phyloP scores from a whole-genome alignment of 2,113 vertebrate species.

The Spea multiplicata region DNA sequence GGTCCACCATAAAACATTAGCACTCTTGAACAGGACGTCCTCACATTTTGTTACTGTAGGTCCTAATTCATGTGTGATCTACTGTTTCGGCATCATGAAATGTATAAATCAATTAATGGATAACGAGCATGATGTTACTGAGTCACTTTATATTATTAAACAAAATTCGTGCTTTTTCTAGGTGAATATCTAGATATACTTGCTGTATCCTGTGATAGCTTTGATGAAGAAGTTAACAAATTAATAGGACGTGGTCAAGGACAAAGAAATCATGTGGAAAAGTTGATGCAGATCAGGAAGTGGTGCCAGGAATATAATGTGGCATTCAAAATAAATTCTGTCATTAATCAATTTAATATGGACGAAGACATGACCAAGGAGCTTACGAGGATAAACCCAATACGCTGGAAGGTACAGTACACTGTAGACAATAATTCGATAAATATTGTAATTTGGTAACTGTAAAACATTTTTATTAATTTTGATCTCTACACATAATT shows the following conservation, averaged over 20 bases:
- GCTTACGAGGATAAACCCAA: conserved; percentile 75
- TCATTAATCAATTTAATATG: conserved; percentile 88
- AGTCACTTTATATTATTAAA: not conserved
- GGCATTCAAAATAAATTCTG: conserved; percentile 94
- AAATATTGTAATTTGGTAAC: no score
- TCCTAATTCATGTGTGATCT: no score
- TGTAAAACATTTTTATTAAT: no score
- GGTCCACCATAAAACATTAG: no score
- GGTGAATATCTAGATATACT: conserved; percentile 87
- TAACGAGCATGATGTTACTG: no score
- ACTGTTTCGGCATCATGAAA: no score
- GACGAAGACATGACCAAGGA: conserved; percentile 83
- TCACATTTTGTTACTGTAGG: no score
- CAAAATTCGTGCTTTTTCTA: conserved; percentile 50
- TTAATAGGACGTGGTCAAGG: conserved; percentile 85
- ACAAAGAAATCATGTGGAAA: conserved; percentile 82
- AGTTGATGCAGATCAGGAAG: conserved; percentile 71
- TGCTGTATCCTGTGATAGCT: conserved; percentile 93
- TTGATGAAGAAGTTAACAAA: conserved; percentile 82
- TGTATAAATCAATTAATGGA: no score
- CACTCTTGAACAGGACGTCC: no score
- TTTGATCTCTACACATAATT: no score
- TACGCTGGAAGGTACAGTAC: conserved; percentile 86
- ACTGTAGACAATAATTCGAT: not conserved
- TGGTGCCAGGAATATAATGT: conserved; percentile 86